Evolutionary conservation across 2,797 vertebrate genomes (phyloP), one percentile per base, ranked within the genome.

Genomic region (Platyrinchus mystaceus): DNA sequence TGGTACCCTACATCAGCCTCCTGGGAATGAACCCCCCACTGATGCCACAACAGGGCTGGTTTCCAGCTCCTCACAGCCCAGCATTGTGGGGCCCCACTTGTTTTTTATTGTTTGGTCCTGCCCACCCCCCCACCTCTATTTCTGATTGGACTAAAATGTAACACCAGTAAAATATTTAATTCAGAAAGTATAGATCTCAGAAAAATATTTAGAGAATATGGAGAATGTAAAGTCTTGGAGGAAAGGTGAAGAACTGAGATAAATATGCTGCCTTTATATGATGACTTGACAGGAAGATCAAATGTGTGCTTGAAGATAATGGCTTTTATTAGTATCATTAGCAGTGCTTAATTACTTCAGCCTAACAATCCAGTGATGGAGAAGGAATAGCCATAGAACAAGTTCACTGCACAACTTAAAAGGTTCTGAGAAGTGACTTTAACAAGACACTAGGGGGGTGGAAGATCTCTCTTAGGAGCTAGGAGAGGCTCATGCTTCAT

Each of bases 1-100:
- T 70, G 41, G n/a, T 14, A 24, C 6, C 18, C 14, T 0, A 0
- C 0, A 1, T 26, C 47, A 30, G 28, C 22, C 20, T 18, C 7
- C 13, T 6, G 12, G 12, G 19, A 50, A 46, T 5, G 5, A 27
- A 23, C 7, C 6, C 9, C 46, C 5, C 7, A n/a, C 39, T 1
- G 5, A 23, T 7, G 14, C 22, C 2, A 1, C 24, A 30, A 37
- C 49, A 59, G 21, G 27, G 39, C 41, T 3, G 1, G 2, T 58
- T 59, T 64, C 32, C 24, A n/a, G 17, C 20, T 63, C 53, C 62
- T 19, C 9, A 1, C 52, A 49, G 43, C 39, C 43, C 4, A 12
- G 49, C 16, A 27, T 21, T 16, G 18, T 44, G 4, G 30, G 24
- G 23, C 28, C 8, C 7, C 3, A 27, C 4, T 14, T 52, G 10